A percentile compares a stretch with the other conserved stretches of the same genome.
These are phyloP conservation scores for Bathynomus jamesi DNA, from an alignment of 1,140 invertebrate genomes.

Conservation along the genomic window DNA sequence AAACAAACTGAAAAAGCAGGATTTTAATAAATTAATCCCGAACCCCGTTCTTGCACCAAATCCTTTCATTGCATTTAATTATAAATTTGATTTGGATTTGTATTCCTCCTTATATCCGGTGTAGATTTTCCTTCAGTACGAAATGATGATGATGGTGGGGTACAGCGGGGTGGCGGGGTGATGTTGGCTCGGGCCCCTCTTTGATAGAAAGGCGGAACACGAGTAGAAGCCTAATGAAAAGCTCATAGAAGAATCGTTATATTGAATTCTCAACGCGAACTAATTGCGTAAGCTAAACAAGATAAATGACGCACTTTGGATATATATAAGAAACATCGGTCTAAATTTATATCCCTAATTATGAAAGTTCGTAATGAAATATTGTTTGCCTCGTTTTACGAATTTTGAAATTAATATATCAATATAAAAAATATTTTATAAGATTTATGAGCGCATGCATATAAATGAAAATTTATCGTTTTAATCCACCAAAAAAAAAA, in stretches of 20 bases:
- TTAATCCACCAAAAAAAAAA: no score
- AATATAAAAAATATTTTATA: background rate
- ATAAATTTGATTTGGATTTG: no score
- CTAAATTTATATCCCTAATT: background rate
- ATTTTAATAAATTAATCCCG: no score
- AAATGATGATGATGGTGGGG: no score
- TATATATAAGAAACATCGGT: background rate
- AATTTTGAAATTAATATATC: constrained; percentile 1
- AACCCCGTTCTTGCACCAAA: no score
- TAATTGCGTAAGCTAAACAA: background rate
- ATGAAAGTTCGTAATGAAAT: background rate
- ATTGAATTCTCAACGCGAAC: constrained; percentile 1
- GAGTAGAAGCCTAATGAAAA: background rate
- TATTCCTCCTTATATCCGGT: no score
- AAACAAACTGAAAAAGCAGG: no score
- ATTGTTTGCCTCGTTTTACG: background rate
- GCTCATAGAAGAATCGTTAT: background rate
- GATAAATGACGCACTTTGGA: background rate
- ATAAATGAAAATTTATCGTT: background rate
- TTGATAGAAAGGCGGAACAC: no score
- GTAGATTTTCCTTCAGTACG: no score
- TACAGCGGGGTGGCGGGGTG: no score
- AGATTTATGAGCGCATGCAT: background rate
- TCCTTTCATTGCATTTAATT: no score
- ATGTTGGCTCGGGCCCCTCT: no score